Conservation (phyloP, 2,113 vertebrate genomes). For the Nymphicus hollandicus region DNA sequence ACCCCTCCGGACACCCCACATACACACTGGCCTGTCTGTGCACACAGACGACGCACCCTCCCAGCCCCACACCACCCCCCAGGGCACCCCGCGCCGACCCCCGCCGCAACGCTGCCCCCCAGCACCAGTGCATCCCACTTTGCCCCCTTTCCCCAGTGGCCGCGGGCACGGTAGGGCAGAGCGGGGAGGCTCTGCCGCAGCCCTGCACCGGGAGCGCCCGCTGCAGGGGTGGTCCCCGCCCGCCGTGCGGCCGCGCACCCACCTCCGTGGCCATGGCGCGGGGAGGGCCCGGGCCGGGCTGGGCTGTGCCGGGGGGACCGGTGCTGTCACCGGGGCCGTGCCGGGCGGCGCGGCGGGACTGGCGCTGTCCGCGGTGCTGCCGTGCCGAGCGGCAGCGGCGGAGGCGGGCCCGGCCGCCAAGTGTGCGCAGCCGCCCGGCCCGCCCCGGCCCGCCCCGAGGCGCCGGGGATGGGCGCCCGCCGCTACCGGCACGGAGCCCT, state of each 20-base stretch:
- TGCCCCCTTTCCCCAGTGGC: background rate
- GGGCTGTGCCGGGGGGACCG: background rate
- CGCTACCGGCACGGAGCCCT: background rate
- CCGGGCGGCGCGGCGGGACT: background rate
- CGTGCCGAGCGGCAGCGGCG: too few species aligned
- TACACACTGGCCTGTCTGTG: background rate
- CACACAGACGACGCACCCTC: background rate
- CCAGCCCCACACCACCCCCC: background rate
- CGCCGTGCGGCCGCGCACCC: background rate
- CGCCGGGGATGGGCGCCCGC: background rate
- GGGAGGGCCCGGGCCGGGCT: background rate
- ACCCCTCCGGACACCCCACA: background rate
- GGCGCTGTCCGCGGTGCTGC: constrained; percentile 35
- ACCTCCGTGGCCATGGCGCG: background rate
- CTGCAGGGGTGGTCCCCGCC: background rate
- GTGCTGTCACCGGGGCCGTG: background rate
- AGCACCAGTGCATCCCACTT: too few species aligned
- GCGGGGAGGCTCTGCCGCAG: background rate
- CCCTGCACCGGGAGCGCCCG: background rate
- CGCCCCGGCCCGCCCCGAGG: background rate
- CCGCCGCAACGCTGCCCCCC: background rate
- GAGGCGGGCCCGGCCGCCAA: background rate
- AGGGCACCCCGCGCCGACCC: background rate
- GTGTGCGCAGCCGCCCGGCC: constrained; percentile 32
- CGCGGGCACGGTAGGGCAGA: background rate